These are phyloP conservation scores for cat (Felis catus) DNA, from an alignment of 2,113 vertebrate species.

Conservation along the genomic window DNA sequence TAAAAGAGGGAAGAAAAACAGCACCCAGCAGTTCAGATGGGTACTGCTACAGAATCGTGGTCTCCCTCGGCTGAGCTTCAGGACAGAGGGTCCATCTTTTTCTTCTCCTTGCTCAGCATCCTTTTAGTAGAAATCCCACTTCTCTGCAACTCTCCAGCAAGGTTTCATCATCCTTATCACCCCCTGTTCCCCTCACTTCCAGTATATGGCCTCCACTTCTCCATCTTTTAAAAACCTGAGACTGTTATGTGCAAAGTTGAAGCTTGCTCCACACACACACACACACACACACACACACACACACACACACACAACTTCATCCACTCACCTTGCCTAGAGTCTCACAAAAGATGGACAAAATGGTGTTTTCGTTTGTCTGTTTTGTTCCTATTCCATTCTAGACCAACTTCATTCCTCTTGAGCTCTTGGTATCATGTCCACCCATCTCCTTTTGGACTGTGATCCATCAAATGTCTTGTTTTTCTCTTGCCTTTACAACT, in stretches of 20 bases:
- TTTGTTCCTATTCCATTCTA: neutral
- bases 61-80: neutral
- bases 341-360: neutral
- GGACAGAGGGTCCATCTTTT: too few relatives aligned
- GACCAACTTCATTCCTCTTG: neutral
- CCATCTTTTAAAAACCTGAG: neutral
- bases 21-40: too few relatives aligned
- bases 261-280: neutral
- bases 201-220: neutral
- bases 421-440: neutral
- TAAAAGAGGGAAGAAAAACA: neutral
- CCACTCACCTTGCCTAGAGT: neutral
- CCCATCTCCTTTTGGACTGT: neutral
- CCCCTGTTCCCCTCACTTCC: fast-evolving
- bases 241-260: neutral
- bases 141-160: neutral
- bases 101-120: neutral
- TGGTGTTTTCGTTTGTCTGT: neutral
- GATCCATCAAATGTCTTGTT: neutral
- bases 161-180: too few relatives aligned
- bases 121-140: neutral
- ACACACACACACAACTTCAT: neutral
- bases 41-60: neutral
- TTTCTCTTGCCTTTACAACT: neutral
- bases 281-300: too few relatives aligned